Evolutionary conservation across 2,113 vertebrate species (phyloP).

Genomic region (Apodemus speciosus): DNA sequence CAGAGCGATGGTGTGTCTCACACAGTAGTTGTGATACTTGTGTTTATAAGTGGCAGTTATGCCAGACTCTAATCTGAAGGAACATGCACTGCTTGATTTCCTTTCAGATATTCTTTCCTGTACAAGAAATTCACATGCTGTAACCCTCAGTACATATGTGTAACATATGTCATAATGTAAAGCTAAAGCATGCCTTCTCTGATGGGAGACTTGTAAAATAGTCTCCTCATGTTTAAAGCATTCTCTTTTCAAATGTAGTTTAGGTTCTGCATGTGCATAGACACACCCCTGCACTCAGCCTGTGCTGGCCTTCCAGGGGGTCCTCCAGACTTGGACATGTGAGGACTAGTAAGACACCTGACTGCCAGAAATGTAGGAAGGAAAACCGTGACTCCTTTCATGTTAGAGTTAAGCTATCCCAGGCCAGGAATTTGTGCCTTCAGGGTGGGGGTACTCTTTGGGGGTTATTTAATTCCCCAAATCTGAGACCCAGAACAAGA

Average conservation of each 20-base stretch:
- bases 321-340: background rate
- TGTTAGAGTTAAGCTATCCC: background rate
- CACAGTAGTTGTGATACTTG: conserved; percentile 63
- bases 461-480: conserved; percentile 15
- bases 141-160: conserved; percentile 61
- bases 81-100: conserved; percentile 21
- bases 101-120: conserved; percentile 69
- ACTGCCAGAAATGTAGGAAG: background rate
- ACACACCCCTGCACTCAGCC: background rate
- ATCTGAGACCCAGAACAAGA: background rate
- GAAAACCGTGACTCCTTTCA: conserved; percentile 10
- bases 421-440: background rate
- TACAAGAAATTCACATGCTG: conserved; percentile 61
- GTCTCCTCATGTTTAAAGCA: conserved; percentile 49
- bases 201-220: conserved; percentile 47
- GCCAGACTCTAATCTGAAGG: conserved; percentile 62
- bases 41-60: conserved; percentile 1
- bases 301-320: background rate
- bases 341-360: background rate
- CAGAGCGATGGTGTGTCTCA: conserved; percentile 56
- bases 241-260: background rate
- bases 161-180: conserved; percentile 62
- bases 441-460: background rate
- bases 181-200: conserved; percentile 61
- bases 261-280: background rate